These are phyloP conservation scores for Tetragonisca angustula DNA, from an alignment of 2,888 invertebrate species.

Conservation along the genomic window DNA sequence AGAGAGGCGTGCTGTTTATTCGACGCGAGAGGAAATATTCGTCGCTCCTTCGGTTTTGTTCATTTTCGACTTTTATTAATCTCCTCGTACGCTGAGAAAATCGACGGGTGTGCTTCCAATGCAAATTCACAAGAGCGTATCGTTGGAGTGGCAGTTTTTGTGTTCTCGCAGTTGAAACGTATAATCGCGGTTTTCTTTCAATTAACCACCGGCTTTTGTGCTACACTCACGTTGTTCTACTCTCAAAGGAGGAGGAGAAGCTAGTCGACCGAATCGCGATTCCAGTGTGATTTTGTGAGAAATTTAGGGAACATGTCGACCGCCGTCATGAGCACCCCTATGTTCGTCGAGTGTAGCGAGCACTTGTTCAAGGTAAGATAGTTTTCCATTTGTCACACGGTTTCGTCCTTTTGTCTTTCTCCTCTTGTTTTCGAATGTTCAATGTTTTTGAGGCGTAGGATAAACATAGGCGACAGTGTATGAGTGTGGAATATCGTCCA, in stretches of 20 bases:
- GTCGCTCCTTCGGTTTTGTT: conserved; percentile 17
- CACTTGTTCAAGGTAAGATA: conserved; percentile 88
- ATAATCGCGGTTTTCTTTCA: conserved; percentile 9
- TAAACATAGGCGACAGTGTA: neutral
- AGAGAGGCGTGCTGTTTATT: conserved; percentile 36
- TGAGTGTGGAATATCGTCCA: neutral
- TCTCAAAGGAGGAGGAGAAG: conserved; percentile 32
- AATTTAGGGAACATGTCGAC: conserved; percentile 87
- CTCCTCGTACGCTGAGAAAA: conserved; percentile 15
- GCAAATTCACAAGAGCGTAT: conserved; percentile 47
- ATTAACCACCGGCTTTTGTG: conserved; percentile 16
- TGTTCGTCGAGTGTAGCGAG: conserved; percentile 91
- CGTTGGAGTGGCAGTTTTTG: conserved; percentile 76
- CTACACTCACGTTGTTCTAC: conserved; percentile 12
- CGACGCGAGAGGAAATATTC: conserved; percentile 8
- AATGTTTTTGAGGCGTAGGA: neutral
- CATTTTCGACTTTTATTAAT: conserved; percentile 6
- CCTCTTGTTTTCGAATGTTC: neutral
- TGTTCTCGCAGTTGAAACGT: conserved; percentile 60
- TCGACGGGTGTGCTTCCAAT: conserved; percentile 51
- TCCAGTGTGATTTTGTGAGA: conserved; percentile 61
- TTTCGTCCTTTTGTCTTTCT: conserved; percentile 4
- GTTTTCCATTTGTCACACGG: neutral
- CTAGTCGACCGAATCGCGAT: conserved; percentile 34
- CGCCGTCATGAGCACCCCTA: conserved; percentile 90